Base-by-base conservation (phyloP, 92 coral and sea anemone species). In the Palythoa grandiflora region DNA sequence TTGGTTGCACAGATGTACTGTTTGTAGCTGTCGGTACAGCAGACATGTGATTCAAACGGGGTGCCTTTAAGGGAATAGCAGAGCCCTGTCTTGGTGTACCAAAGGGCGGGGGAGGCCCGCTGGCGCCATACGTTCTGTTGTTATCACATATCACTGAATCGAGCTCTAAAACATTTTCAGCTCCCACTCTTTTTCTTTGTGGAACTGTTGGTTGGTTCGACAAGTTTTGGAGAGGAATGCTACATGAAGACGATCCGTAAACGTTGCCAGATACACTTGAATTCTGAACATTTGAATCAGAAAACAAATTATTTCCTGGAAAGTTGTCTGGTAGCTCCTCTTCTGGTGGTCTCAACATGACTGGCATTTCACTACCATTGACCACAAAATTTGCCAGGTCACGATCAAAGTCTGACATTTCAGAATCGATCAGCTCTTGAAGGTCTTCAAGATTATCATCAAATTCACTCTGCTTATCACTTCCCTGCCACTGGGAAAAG, bases 381-480 rank as follows among this genome's bases (percentile, higher is more conserved):
- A 81, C 75, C 55, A 81, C 61, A 40, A 19, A 81, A 60, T 81
- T 81, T 47, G 86, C 75, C 28, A 81, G 63, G 59, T 81, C 86
- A 14, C 12, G 86, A 81, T 81, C 86, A 81, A 81, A 65, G 21
- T 81, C 86, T 3, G 86, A 65, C 61, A 81, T 81, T 66, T 81
- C 86, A 63, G 75, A 44, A n/a, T 81, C 75, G 48, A 81, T 81
- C 86, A 81, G 20, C 8, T 81, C 86, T 47, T 81, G 86, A 21
- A 81, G 57, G 71, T 81, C 86, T 44, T 81, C 86, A 66, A 81
- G 86, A 50, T 81, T 81, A 38, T 81, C 86, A 47, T 81, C 86
- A 2, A 66, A 44, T 66, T 81, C 86, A 81, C 86, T 81, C 37
- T 81, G 86, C 10, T 63, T 81, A 37, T 81, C 86, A 66, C 86